Conservation (phyloP, 2,113 vertebrate species). For the Hemiscyllium ocellatum region DNA sequence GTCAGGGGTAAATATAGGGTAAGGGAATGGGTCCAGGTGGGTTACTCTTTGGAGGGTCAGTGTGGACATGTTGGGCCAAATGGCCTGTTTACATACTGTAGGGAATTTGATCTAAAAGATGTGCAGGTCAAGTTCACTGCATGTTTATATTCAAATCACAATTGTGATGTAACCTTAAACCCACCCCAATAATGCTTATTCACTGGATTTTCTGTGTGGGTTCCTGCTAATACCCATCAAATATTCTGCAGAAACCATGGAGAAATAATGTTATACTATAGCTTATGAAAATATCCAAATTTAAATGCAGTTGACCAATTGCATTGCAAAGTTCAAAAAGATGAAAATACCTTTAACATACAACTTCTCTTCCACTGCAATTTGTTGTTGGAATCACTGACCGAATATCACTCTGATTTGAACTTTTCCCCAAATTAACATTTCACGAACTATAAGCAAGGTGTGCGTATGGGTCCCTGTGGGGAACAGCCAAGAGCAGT, state of each 20-base stretch:
- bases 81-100: too few species aligned
- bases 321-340: not conserved
- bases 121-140: not conserved
- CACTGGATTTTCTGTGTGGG: too few species aligned
- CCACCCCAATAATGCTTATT: too few species aligned
- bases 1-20: too few species aligned
- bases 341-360: not conserved
- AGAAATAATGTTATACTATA: not conserved
- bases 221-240: too few species aligned
- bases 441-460: not conserved
- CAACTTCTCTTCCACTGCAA: not conserved
- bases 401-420: not conserved
- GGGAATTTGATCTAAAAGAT: not conserved
- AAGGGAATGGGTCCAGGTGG: too few species aligned
- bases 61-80: too few species aligned
- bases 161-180: too few species aligned
- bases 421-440: not conserved
- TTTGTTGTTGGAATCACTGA: not conserved
- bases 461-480: not conserved
- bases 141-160: not conserved
- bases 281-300: not conserved
- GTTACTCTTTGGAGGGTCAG: too few species aligned
- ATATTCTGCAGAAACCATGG: too few species aligned
- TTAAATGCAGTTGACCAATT: not conserved
- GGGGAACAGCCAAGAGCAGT: too few species aligned